Conservation (phyloP, 1,140 invertebrate genomes). For the Dinoponera quadriceps region DNA sequence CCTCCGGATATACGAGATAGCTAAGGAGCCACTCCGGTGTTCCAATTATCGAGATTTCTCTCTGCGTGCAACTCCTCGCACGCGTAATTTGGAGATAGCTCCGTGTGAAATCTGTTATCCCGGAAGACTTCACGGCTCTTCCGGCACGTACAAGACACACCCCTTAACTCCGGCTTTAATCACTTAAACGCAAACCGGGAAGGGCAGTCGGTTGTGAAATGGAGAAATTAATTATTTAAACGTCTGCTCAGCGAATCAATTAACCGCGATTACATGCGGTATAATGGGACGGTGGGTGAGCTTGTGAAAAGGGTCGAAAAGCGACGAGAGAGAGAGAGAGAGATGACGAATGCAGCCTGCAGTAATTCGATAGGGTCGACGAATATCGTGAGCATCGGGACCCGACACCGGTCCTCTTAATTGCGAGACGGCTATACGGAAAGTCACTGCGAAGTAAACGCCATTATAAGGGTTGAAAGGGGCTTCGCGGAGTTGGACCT, state of each 20-base stretch:
- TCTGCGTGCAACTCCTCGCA: neutral
- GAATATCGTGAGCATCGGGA: neutral
- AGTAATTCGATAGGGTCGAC: constrained; percentile 20
- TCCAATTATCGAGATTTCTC: neutral
- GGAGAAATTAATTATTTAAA: constrained; percentile 50
- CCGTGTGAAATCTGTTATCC: neutral
- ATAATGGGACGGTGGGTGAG: neutral
- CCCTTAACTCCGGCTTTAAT: neutral
- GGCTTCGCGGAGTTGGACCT: neutral
- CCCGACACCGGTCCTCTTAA: constrained; percentile 16
- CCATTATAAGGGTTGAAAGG: constrained; percentile 20
- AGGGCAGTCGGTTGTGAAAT: constrained; percentile 20
- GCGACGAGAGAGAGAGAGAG: neutral
- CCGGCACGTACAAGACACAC: neutral
- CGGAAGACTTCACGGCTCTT: constrained; percentile 10
- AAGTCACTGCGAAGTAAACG: constrained; percentile 27
- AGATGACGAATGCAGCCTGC: constrained; percentile 9
- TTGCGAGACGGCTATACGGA: constrained; percentile 19
- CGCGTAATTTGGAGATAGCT: constrained; percentile 9
- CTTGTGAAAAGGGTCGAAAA: neutral
- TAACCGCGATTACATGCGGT: constrained; percentile 25
- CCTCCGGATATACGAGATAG: neutral
- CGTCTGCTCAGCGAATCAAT: constrained; percentile 44
- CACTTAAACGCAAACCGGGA: constrained; percentile 35
- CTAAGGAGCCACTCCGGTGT: neutral